Evolutionary conservation across 2,888 invertebrate genomes (phyloP), one percentile per base, ranked within the genome.

Genomic region (Thalpophila matura): DNA sequence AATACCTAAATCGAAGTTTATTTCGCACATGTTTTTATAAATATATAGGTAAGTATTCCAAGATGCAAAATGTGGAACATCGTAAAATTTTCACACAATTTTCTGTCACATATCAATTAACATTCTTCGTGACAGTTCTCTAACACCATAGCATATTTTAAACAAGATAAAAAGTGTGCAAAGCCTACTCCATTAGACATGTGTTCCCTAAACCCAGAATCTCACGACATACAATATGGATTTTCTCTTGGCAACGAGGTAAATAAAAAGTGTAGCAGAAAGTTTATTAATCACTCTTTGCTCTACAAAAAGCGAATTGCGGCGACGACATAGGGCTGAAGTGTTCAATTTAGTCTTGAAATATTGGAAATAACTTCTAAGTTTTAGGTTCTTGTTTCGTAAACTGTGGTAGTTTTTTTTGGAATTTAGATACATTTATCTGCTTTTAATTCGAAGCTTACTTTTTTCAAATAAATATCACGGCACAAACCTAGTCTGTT

Each of bases 221-320:
- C 42, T n/a, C 73, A 72, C 51, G 56, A 35, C 26, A 27, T 55
- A 55, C 77, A 71, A 71, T 77, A 63, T 35, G 26, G 38, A 40
- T 71, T 69, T 77, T 64, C 77, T 56, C 51, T 38, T 9, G 9
- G 24, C 33, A 47, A 12, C 14, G 42, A 29, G 24, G 16, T 20
- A 37, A 42, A 55, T 14, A 56, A 71, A 76, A 71, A 76, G 26
- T 53, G 50, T 16, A 31, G 27, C 65, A 72, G 73, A 77, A 72
- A 71, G 53, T 45, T 72, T 7, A 22, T 37, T 24, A 20, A 62
- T 54, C 35, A 35, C 24, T 53, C 12, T 20, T 35, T 76, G 37
- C 29, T 55, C 73, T 43, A 64, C 14, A 76, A 51, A 71, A 53
- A 47, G 42, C 33, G 26, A 42, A 70, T 46, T 61, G 14, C 12